Conservation (phyloP, 2,888 invertebrate genomes). For the Drosophila lacicola region DNA sequence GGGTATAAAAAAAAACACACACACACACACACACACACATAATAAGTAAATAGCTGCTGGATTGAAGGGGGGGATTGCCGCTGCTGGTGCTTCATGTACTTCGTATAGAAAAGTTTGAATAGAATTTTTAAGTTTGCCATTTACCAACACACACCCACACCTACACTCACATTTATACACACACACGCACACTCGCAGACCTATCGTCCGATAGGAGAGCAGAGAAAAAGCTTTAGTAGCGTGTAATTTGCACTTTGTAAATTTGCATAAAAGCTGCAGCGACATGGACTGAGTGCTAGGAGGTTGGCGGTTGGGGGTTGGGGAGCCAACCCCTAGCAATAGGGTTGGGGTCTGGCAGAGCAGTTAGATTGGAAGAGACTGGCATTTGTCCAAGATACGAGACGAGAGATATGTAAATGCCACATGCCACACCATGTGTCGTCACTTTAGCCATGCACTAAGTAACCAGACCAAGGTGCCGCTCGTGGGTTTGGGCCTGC, state of each 20-base stretch:
- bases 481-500: neutral
- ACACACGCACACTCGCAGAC: constrained; percentile 14
- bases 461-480: constrained; percentile 40
- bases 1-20: constrained; percentile 6
- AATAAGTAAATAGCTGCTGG: constrained; percentile 70
- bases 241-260: constrained; percentile 83
- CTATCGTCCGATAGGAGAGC: constrained; percentile 60
- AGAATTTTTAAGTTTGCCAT: constrained; percentile 82
- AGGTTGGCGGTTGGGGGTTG: neutral
- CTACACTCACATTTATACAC: constrained; percentile 20
- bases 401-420: constrained; percentile 78
- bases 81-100: constrained; percentile 21
- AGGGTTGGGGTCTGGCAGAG: neutral
- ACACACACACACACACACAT: constrained; percentile 36
- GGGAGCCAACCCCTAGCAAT: neutral
- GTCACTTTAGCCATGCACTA: constrained; percentile 63
- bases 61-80: constrained; percentile 5
- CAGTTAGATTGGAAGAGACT: constrained; percentile 55
- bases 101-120: constrained; percentile 73
- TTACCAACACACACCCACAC: constrained; percentile 64
- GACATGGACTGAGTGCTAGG: constrained; percentile 8
- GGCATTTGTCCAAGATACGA: constrained; percentile 78
- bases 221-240: constrained; percentile 79
- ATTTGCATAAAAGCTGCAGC: constrained; percentile 81
- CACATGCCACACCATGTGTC: constrained; percentile 76